Evolutionary conservation across 2,888 invertebrate genomes (phyloP).

Genomic region (Stenoptilia bipunctidactyla): DNA sequence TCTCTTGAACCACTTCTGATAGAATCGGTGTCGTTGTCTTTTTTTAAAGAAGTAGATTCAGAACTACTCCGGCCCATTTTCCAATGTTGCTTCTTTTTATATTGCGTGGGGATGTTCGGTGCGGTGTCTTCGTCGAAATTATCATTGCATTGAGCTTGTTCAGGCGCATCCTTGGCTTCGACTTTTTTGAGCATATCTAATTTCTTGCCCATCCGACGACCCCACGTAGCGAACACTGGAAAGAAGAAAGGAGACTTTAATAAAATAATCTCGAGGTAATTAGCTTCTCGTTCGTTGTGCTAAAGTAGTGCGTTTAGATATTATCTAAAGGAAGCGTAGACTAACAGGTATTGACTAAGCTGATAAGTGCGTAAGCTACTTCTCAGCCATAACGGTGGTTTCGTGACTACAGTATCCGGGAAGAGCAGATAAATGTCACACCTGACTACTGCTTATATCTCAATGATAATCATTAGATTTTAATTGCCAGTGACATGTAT

Average conservation of each 20-base stretch:
- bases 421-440: neutral
- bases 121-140: conserved; percentile 40
- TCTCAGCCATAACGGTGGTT: neutral
- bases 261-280: neutral
- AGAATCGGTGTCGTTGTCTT: conserved; percentile 58
- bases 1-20: conserved; percentile 61
- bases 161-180: conserved; percentile 71
- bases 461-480: no score
- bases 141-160: conserved; percentile 35
- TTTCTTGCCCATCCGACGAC: conserved; percentile 83
- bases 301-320: neutral
- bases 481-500: no score
- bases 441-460: no score
- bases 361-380: conserved; percentile 4
- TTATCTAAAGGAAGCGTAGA: neutral
- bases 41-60: conserved; percentile 54
- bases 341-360: neutral
- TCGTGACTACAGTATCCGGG: neutral
- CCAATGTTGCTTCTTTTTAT: conserved; percentile 70
- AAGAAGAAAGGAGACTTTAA: conserved; percentile 2
- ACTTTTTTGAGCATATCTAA: conserved; percentile 79
- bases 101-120: conserved; percentile 45
- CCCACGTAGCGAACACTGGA: conserved; percentile 79
- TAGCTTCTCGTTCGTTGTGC: no score
- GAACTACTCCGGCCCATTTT: conserved; percentile 70